These are phyloP conservation scores for Myotis findleyi DNA, from an alignment of 2,797 vertebrate species.

Conservation along the genomic window DNA sequence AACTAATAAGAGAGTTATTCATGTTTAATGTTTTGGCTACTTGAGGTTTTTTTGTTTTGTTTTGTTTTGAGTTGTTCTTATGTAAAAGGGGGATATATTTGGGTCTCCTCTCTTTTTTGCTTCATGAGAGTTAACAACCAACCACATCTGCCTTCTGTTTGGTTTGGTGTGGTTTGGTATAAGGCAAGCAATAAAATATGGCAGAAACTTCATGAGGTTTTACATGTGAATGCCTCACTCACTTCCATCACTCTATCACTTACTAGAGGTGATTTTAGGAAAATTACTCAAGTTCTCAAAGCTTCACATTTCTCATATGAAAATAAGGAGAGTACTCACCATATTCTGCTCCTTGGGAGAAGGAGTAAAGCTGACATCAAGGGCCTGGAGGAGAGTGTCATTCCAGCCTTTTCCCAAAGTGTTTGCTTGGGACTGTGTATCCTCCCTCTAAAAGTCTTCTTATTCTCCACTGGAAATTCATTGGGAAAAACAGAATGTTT, in stretches of 20 bases:
- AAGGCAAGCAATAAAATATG: not conserved
- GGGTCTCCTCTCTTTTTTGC: not conserved
- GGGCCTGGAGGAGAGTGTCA: not conserved
- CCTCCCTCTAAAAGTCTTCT: not conserved
- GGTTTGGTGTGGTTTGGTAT: not conserved
- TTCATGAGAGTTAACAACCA: not conserved
- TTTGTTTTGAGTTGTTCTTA: not conserved
- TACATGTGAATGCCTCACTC: not conserved
- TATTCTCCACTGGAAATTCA: not conserved
- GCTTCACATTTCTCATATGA: not conserved
- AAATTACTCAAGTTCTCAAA: not conserved
- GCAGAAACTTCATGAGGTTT: not conserved
- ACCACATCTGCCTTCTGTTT: not conserved
- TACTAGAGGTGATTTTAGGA: not conserved
- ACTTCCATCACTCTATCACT: not conserved
- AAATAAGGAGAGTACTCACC: not conserved
- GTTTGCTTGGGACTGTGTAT: not conserved
- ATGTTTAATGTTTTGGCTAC: not conserved
- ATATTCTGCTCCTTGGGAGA: not conserved
- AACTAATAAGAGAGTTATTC: not conserved
- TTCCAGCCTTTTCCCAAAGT: not conserved
- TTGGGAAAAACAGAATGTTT: not conserved
- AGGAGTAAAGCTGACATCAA: not conserved
- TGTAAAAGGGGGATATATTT: not conserved
- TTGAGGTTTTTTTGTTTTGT: not conserved